These are phyloP conservation scores for Geophilus truncorum DNA, from an alignment of 2,888 invertebrate genomes.

Conservation along the genomic window DNA sequence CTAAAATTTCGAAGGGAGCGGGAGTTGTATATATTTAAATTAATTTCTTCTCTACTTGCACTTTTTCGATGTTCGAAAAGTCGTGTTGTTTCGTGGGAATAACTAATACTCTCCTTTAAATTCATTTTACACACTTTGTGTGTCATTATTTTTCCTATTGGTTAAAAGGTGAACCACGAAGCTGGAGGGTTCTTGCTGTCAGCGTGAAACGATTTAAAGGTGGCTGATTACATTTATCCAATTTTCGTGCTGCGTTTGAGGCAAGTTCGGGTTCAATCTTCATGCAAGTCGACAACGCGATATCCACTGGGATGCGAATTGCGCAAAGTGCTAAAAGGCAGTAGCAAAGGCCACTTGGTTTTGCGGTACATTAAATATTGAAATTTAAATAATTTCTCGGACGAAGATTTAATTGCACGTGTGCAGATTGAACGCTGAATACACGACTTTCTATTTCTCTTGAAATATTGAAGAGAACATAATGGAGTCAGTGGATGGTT, in stretches of 20 bases:
- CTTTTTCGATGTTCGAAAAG: neutral
- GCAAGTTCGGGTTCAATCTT: conserved; percentile 11
- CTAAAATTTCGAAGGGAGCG: neutral
- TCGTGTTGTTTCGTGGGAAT: too few relatives aligned
- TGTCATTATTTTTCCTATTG: neutral
- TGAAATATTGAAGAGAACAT: too few relatives aligned
- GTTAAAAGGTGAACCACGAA: neutral
- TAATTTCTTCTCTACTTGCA: neutral
- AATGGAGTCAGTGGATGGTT: too few relatives aligned
- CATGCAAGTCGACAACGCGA: neutral
- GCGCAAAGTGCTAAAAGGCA: neutral
- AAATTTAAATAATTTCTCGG: too few relatives aligned
- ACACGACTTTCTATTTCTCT: too few relatives aligned
- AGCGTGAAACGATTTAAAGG: conserved; percentile 16
- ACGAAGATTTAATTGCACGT: too few relatives aligned
- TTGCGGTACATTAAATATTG: too few relatives aligned
- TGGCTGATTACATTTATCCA: conserved; percentile 17
- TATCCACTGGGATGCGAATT: neutral
- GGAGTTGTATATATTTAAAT: neutral
- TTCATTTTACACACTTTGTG: neutral
- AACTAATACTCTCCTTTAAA: neutral
- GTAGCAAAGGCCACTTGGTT: neutral
- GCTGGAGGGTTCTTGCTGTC: neutral
- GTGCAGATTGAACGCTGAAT: too few relatives aligned
- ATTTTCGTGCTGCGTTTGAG: neutral